Percentiles rank a stretch among this genome's conserved stretches.
Conservation (phyloP, 2,888 invertebrate genomes). For the Pegoplata infirma region DNA sequence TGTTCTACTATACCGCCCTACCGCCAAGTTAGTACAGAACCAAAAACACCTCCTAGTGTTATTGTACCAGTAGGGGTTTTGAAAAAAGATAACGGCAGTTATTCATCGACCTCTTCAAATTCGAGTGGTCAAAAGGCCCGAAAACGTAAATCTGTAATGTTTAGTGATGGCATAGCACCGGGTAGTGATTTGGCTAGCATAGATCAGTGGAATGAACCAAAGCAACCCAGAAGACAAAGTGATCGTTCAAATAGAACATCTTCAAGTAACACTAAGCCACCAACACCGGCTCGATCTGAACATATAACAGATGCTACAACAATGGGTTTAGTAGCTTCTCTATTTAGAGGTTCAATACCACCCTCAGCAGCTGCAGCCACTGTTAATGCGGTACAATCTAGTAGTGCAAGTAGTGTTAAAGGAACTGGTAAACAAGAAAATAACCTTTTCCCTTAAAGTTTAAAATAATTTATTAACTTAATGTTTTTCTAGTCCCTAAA, state of each 20-base stretch:
- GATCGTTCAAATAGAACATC: conserved; percentile 58
- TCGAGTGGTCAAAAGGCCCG: conserved; percentile 76
- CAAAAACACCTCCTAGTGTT: conserved; percentile 83
- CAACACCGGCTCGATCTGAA: conserved; percentile 67
- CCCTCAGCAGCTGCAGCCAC: conserved; percentile 72
- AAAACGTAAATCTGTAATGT: conserved; percentile 88
- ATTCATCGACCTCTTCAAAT: conserved; percentile 69
- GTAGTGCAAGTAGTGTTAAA: not conserved
- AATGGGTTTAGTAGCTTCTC: conserved; percentile 72
- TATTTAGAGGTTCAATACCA: conserved; percentile 74
- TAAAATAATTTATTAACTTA: not conserved
- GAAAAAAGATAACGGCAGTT: conserved; percentile 79
- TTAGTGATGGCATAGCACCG: conserved; percentile 92
- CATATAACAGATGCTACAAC: conserved; percentile 68
- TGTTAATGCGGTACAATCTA: conserved; percentile 63
- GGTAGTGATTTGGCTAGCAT: conserved; percentile 88
- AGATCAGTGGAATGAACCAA: conserved; percentile 81
- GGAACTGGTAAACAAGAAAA: conserved; percentile 17
- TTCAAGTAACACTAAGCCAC: conserved; percentile 64
- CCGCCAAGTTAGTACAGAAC: conserved; percentile 82
- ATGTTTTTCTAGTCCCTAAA: conserved; percentile 34
- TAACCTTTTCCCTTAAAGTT: not conserved
- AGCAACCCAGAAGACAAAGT: conserved; percentile 73
- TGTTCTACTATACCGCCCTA: conserved; percentile 90
- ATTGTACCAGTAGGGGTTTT: conserved; percentile 92